Evolutionary conservation across 64 coral and sea anemone species (phyloP).

Genomic region (Dendronephthya gigantea): DNA sequence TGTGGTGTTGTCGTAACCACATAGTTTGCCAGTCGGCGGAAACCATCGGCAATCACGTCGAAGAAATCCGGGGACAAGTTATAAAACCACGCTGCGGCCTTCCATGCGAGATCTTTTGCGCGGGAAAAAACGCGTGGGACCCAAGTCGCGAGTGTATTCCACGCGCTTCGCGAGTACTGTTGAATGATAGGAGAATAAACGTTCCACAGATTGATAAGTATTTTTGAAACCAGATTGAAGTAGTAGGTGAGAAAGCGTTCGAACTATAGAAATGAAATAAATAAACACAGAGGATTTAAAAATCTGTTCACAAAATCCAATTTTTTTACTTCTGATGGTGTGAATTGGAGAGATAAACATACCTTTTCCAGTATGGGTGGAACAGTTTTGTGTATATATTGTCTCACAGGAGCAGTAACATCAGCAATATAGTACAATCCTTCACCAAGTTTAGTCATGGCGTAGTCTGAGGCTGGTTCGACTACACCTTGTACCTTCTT

Average conservation of each 20-base stretch:
- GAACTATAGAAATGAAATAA: slow-evolving; percentile 27
- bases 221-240: slow-evolving; percentile 45
- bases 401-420: background rate
- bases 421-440: background rate
- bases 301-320: too few species aligned
- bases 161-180: slow-evolving; percentile 53
- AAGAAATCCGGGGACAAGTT: slow-evolving; percentile 85
- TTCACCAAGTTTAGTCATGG: background rate
- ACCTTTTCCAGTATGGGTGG: slow-evolving; percentile 9
- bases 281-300: background rate
- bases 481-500: background rate
- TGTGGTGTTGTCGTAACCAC: slow-evolving; percentile 64
- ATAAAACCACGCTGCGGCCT: slow-evolving; percentile 49
- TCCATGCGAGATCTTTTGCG: slow-evolving; percentile 40
- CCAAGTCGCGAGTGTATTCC: slow-evolving; percentile 60
- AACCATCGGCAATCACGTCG: slow-evolving; percentile 39
- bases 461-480: background rate
- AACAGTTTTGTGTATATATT: slow-evolving; percentile 3
- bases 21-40: slow-evolving; percentile 46
- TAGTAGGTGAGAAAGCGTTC: slow-evolving; percentile 63
- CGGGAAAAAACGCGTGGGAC: slow-evolving; percentile 50
- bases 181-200: slow-evolving; percentile 50
- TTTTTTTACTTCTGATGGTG: too few species aligned
- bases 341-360: background rate
- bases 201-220: slow-evolving; percentile 45